phyloP scores from a whole-genome alignment of 2,113 vertebrate species.

The Eclectus roratus region DNA sequence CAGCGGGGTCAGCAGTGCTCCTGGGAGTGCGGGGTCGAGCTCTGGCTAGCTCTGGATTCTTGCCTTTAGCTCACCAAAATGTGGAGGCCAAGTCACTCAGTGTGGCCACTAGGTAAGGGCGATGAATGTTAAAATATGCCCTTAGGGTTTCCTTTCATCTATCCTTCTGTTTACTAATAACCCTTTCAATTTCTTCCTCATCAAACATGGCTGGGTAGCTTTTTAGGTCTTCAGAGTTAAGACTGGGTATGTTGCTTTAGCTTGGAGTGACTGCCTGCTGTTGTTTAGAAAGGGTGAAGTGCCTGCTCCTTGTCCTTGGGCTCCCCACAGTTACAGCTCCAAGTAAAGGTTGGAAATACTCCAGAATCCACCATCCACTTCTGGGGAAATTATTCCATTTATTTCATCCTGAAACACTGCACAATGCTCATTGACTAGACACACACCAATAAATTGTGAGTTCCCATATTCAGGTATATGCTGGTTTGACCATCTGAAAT shows the following conservation, averaged over 20 bases:
- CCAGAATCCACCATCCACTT: background rate
- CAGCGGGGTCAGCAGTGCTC: accelerated
- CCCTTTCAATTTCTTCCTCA: background rate
- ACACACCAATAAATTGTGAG: background rate
- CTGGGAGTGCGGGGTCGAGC: accelerated
- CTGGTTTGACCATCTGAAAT: background rate
- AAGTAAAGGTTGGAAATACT: background rate
- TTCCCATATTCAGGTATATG: background rate
- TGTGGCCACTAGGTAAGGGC: background rate
- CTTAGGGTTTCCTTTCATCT: background rate
- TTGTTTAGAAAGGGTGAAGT: background rate
- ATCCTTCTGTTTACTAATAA: background rate
- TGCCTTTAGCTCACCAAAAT: background rate
- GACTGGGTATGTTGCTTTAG: background rate
- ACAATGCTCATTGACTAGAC: background rate
- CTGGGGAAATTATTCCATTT: background rate
- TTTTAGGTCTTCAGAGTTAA: background rate
- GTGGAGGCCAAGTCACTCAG: background rate
- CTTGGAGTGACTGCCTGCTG: background rate
- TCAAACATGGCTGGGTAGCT: background rate
- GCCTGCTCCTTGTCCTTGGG: background rate
- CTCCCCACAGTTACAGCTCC: background rate
- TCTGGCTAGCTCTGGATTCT: background rate
- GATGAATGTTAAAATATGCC: background rate
- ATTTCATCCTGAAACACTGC: background rate